A percentile compares a stretch with the other conserved stretches of the same genome.
These are phyloP conservation scores for Phylloscopus trochiloides DNA, from an alignment of 2,113 vertebrate species.

Conservation along the genomic window DNA sequence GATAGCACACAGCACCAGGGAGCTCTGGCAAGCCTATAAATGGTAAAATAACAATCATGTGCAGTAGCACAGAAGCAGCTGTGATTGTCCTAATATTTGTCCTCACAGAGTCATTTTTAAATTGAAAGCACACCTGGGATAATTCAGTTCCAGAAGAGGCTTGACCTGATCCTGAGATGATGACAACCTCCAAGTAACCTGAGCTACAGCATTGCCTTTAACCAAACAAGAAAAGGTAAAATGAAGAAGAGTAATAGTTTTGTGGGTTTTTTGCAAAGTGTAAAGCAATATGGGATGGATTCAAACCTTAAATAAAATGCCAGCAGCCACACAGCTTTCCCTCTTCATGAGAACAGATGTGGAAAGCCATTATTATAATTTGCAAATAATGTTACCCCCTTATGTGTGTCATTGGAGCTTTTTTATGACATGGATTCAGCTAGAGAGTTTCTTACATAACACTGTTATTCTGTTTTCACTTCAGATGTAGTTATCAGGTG, in stretches of 20 bases:
- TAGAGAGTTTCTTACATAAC: neutral
- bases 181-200: neutral
- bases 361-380: slow-evolving; percentile 58
- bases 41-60: slow-evolving; percentile 22
- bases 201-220: neutral
- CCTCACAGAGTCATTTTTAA: slow-evolving; percentile 37
- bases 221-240: neutral
- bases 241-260: neutral
- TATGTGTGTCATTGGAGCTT: slow-evolving; percentile 22
- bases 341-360: slow-evolving; percentile 42
- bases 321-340: slow-evolving; percentile 20
- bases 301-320: slow-evolving; percentile 27
- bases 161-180: neutral
- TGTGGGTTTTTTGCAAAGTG: neutral
- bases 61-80: slow-evolving; percentile 20
- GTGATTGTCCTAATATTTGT: slow-evolving; percentile 52
- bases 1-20: neutral
- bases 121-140: slow-evolving; percentile 44
- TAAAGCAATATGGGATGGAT: neutral
- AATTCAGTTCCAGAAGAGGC: slow-evolving; percentile 3
- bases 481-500: neutral
- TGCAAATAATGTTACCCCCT: slow-evolving; percentile 48
- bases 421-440: neutral
- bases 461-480: neutral
- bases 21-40: neutral